Base-by-base conservation (phyloP, 2,888 invertebrate genomes). In the Brachycybe producta region DNA sequence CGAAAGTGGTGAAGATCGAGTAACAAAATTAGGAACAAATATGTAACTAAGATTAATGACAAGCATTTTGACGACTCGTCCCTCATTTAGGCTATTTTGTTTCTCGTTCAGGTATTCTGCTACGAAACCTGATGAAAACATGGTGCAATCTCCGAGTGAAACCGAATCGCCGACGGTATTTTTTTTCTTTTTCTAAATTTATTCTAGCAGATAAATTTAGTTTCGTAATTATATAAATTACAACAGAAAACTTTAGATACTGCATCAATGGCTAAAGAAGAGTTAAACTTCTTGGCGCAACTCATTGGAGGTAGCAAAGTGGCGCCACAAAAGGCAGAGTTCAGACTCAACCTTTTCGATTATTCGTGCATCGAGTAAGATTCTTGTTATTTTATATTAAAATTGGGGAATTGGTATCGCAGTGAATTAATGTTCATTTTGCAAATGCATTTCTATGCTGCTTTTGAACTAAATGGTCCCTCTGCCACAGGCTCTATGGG, bases 211-310 rank as follows among this genome's bases (percentile, higher is more conserved):
- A n/a, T n/a, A n/a, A n/a, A n/a, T n/a, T n/a, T n/a, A n/a, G n/a
- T n/a, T n/a, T n/a, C n/a, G n/a, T n/a, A n/a, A n/a, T n/a, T n/a
- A n/a, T n/a, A 15, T 5, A 3, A 35, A 7, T 35, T 35, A 8
- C 36, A 5, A 5, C 17, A 43, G 43, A 24, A 42, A 43, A n/a
- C 19, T 13, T 3, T 19, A 24, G 49, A 32, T 28, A 27, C 17
- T 17, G 41, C 27, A 15, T 26, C 27, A 5, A 26, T 30, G 19
- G 53, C 49, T 11, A 52, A 45, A 40, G 50, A 51, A 3, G 53
- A 53, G 21, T 42, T 53, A 7, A 42, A 51, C 28, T 46, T 53
- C 28, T 45, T 53, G 26, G 53, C 53, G 5, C 34, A 46, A 21
- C 35, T 53, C 24, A 24, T 53, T 23, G 53, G 53, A 36, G 35